These are phyloP conservation scores for Pavo muticus DNA, from an alignment of 2,113 vertebrate genomes.

Conservation along the genomic window DNA sequence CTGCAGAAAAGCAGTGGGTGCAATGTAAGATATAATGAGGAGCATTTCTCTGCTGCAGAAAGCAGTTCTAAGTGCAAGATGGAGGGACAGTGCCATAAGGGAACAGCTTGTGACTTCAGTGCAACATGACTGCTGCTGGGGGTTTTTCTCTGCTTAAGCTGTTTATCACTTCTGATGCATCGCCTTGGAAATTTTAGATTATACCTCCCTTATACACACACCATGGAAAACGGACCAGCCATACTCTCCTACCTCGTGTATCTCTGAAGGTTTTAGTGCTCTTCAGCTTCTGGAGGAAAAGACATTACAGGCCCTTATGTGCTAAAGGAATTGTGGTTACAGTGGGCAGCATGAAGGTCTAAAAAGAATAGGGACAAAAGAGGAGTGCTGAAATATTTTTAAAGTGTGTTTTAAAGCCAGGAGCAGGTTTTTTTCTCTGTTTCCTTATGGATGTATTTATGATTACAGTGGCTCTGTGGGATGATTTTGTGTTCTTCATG, in stretches of 20 bases:
- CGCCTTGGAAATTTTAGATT: background rate
- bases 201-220: background rate
- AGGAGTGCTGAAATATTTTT: background rate
- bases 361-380: background rate
- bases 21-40: background rate
- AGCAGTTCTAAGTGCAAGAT: fast-evolving
- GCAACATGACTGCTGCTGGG: background rate
- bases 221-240: background rate
- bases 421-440: background rate
- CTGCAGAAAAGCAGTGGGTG: background rate
- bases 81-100: background rate
- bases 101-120: background rate
- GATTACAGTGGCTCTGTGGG: background rate
- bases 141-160: background rate
- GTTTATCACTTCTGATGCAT: background rate
- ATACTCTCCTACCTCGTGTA: background rate
- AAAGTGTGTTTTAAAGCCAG: background rate
- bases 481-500: background rate
- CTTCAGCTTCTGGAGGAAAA: background rate
- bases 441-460: background rate
- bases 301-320: background rate
- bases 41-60: background rate
- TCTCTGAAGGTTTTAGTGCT: background rate
- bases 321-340: background rate
- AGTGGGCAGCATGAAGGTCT: background rate